Conservation (phyloP, 2,113 vertebrate genomes). For the Aphyosemion australe region DNA sequence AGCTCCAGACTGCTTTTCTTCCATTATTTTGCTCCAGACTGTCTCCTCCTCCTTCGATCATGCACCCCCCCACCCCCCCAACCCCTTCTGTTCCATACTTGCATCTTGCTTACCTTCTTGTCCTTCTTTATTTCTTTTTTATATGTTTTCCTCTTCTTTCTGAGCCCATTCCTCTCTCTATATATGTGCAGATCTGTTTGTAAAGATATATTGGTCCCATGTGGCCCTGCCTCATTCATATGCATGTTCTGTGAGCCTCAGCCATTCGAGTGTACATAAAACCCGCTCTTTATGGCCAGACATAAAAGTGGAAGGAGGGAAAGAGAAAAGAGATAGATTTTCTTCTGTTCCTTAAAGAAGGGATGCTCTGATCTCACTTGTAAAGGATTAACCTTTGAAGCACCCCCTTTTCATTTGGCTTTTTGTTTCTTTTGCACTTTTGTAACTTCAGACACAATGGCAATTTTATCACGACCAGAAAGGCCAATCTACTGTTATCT, state of each 20-base stretch:
- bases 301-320: slow-evolving; percentile 73
- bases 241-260: slow-evolving; percentile 75
- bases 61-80: slow-evolving; percentile 21
- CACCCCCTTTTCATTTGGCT: slow-evolving; percentile 48
- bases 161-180: slow-evolving; percentile 15
- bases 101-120: slow-evolving; percentile 28
- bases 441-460: slow-evolving; percentile 64
- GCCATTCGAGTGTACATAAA: slow-evolving; percentile 80
- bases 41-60: slow-evolving; percentile 37
- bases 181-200: slow-evolving; percentile 68
- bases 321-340: slow-evolving; percentile 70
- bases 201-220: slow-evolving; percentile 71
- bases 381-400: slow-evolving; percentile 72
- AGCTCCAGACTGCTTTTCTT: slow-evolving; percentile 59
- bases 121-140: slow-evolving; percentile 37
- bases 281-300: slow-evolving; percentile 75
- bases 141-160: slow-evolving; percentile 25
- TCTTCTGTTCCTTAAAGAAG: slow-evolving; percentile 72
- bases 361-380: slow-evolving; percentile 71
- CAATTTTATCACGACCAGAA: slow-evolving; percentile 65
- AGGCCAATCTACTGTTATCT: slow-evolving; percentile 70
- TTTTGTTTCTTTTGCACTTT: slow-evolving; percentile 56
- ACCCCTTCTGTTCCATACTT: slow-evolving; percentile 19
- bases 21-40: slow-evolving; percentile 38
- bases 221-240: slow-evolving; percentile 74